phyloP scores from a whole-genome alignment of 2,113 vertebrate genomes.

The Circaetus cinerascens region DNA sequence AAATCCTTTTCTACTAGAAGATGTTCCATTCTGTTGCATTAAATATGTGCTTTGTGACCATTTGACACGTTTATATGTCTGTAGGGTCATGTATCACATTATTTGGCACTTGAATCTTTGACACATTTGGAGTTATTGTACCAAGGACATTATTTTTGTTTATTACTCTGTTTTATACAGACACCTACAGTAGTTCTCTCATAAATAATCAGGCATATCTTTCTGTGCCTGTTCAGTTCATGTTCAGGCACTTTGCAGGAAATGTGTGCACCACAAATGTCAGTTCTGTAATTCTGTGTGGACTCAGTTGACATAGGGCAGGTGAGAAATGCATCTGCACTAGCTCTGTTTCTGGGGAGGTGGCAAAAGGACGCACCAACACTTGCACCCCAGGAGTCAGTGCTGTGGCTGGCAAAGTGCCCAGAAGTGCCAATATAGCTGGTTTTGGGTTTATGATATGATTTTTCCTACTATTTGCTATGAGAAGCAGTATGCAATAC shows the following conservation, averaged over 20 bases:
- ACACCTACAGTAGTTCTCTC: fast-evolving
- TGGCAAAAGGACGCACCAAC: neutral
- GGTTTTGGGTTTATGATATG: neutral
- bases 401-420: neutral
- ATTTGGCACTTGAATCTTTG: neutral
- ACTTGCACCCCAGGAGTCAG: neutral
- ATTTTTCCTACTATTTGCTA: neutral
- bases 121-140: neutral
- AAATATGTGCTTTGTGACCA: neutral
- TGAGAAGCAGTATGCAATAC: neutral
- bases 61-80: neutral
- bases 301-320: neutral
- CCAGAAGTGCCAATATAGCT: neutral
- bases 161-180: neutral
- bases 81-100: neutral
- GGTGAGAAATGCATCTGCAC: neutral
- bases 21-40: neutral
- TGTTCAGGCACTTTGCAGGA: neutral
- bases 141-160: neutral
- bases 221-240: neutral
- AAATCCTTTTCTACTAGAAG: neutral
- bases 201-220: neutral
- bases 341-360: neutral
- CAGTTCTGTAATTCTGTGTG: neutral
- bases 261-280: neutral